phyloP scores from a whole-genome alignment of 2,113 vertebrate species.

The Elachura formosa region DNA sequence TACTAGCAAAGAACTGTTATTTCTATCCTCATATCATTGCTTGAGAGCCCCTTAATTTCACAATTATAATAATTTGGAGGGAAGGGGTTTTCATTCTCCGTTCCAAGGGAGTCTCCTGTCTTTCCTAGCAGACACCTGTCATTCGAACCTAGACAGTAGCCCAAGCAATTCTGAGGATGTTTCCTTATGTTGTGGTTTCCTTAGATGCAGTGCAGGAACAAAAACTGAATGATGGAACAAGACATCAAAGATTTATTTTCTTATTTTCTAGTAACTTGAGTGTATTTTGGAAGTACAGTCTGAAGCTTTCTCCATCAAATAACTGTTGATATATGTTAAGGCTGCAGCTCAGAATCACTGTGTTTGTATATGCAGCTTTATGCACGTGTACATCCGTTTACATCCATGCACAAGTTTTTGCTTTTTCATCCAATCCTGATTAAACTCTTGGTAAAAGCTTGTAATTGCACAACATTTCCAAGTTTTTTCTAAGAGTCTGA shows the following conservation, averaged over 20 bases:
- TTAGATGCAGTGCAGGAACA: background rate
- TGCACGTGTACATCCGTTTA: fast-evolving
- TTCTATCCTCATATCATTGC: no score
- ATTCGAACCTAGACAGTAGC: no score
- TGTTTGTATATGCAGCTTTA: fast-evolving
- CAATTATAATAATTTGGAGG: no score
- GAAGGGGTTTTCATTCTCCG: no score
- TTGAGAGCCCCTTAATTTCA: no score
- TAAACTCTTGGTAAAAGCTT: background rate
- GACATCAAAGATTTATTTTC: background rate
- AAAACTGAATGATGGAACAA: background rate
- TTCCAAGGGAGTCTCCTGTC: no score
- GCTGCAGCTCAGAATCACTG: background rate
- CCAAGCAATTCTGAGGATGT: background rate
- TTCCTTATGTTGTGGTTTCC: background rate
- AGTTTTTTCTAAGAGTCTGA: background rate
- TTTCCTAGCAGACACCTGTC: no score
- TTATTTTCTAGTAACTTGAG: background rate
- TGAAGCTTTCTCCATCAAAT: background rate
- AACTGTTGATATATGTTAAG: no score
- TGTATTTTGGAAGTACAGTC: background rate
- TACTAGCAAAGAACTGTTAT: no score
- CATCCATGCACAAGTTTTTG: background rate
- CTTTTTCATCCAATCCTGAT: background rate
- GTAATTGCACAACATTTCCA: background rate